Percentiles rank a stretch among this genome's conserved stretches.
These are phyloP conservation scores for Enteromius trimaculatus DNA, from an alignment of 2,797 vertebrate genomes.

Conservation along the genomic window DNA sequence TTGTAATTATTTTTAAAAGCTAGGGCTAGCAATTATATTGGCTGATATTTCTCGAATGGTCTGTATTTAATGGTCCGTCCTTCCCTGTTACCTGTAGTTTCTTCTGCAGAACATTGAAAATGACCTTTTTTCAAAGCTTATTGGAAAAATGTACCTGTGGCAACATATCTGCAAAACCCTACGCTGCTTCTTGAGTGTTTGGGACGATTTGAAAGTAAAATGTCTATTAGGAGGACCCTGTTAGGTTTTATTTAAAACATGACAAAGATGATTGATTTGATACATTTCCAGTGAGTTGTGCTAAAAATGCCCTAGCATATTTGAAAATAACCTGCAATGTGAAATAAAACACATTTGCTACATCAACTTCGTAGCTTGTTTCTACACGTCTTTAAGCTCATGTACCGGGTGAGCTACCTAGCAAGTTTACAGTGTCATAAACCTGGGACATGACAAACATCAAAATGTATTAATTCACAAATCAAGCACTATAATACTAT, in stretches of 20 bases:
- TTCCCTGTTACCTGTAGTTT: background rate
- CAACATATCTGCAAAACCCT: background rate
- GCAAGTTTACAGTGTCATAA: background rate
- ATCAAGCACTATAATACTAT: background rate
- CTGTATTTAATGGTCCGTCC: background rate
- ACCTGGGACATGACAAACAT: background rate
- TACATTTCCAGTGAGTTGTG: background rate
- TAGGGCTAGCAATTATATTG: background rate
- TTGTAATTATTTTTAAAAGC: background rate
- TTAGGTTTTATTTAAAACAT: background rate
- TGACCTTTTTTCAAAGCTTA: background rate
- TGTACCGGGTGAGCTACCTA: background rate
- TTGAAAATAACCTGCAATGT: too few species aligned
- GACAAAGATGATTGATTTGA: background rate
- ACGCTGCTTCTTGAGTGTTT: background rate
- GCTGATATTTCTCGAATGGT: background rate
- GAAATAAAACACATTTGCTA: background rate
- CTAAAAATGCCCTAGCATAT: background rate
- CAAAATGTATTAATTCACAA: background rate
- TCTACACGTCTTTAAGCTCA: background rate
- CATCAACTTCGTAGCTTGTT: background rate
- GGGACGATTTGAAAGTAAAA: background rate
- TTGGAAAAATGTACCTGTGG: background rate
- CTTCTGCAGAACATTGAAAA: background rate
- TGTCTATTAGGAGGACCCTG: background rate